Base-by-base conservation (phyloP, 2,888 invertebrate species). In the Chymomyza amoena region DNA sequence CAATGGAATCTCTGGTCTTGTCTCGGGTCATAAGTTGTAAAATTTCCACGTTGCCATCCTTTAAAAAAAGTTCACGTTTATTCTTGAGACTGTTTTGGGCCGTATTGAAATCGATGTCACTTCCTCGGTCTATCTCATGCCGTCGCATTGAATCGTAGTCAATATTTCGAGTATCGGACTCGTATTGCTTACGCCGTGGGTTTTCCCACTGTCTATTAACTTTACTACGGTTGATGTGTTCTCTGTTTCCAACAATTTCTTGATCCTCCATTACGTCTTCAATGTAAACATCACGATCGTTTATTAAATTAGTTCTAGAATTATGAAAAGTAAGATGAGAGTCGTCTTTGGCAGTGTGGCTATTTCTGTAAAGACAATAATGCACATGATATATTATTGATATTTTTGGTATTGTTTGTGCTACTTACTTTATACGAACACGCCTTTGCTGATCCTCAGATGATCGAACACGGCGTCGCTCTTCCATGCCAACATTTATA, bases 31-130 rank as follows among this genome's bases (percentile, higher is more conserved):
- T 95, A 64, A 97, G 91, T 74, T 96, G 93, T 63, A 97, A 91
- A 72, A 97, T 96, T 92, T 97, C 97, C 1, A 96, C 95, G 86
- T 96, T 96, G 0, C 97, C 97, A 86, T 97, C 96, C 87, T 96
- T 94, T 56, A 96, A 96, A 86, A 95, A 97, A 84, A 95, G 94
- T 84, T 95, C 95, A 71, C 96, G 92, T 64, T 93, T 93, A 62
- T 92, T 92, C 73, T 88, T 89, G 5, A 91, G 77, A 68, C 90
- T 90, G 39, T 88, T 89, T 0, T 89, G 81, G 0, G 79, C 88
- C 0, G 85, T 86, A 13, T 89, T 90, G 77, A 93, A 93, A 70
- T 91, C 92, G 57, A 94, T 92, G 76, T 96, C 96, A 18, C 96
- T 96, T 6, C 95, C 96, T 56, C 96, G 93, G 78, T 96, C 96